A percentile compares a stretch with the other conserved stretches of the same genome.
Evolutionary conservation across 2,113 vertebrate species (phyloP).

Genomic region (Prochilodus magdalenae): DNA sequence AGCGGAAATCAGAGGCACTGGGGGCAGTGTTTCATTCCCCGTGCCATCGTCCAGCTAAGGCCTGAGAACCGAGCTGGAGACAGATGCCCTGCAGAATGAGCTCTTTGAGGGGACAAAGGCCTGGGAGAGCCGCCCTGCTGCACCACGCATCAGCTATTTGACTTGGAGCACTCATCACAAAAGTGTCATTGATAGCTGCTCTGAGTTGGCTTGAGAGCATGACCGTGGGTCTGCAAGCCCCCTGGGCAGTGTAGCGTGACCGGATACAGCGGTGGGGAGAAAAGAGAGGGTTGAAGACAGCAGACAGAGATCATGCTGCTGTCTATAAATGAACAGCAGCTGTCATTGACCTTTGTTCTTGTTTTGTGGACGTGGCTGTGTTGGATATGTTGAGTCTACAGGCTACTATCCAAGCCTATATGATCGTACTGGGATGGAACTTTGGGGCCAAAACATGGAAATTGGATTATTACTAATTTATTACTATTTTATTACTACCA

Average conservation of each 20-base stretch:
- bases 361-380: not conserved
- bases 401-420: not conserved
- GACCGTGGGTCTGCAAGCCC: slow-evolving; percentile 27
- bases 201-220: slow-evolving; percentile 36
- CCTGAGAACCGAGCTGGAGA: slow-evolving; percentile 42
- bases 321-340: slow-evolving; percentile 27
- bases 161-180: slow-evolving; percentile 53
- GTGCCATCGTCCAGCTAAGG: slow-evolving; percentile 37
- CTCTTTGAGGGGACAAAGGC: slow-evolving; percentile 52
- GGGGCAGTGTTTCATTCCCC: not conserved
- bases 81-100: slow-evolving; percentile 50
- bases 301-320: slow-evolving; percentile 38
- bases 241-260: slow-evolving; percentile 38
- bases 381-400: not conserved
- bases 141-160: slow-evolving; percentile 45
- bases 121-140: slow-evolving; percentile 41
- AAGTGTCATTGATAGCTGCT: slow-evolving; percentile 55
- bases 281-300: slow-evolving; percentile 25
- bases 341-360: not conserved
- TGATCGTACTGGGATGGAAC: not conserved
- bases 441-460: not conserved
- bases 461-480: too few species aligned
- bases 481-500: too few species aligned
- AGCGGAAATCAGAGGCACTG: slow-evolving; percentile 17
- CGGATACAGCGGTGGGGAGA: slow-evolving; percentile 24